Evolutionary conservation across 1,140 invertebrate species (phyloP).

Genomic region (Lepidurus arcticus): DNA sequence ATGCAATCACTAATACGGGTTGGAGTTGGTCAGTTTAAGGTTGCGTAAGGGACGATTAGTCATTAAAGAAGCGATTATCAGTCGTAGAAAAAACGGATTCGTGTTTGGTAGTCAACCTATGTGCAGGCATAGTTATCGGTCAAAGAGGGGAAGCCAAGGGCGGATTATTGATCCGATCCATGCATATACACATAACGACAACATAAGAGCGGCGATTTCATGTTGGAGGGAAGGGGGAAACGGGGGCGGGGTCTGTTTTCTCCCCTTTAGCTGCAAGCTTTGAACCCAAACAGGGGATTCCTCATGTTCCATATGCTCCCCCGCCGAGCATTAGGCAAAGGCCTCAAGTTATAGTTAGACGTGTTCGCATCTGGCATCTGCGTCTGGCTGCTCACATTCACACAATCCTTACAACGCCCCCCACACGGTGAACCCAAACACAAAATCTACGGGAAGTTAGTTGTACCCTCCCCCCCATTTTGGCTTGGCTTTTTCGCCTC

Average conservation of each 20-base stretch:
- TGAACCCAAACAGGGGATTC: not conserved
- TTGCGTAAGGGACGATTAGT: too few relatives aligned
- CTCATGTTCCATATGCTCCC: slow-evolving; percentile 21
- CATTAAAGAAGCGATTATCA: too few relatives aligned
- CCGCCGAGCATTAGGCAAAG: slow-evolving; percentile 14
- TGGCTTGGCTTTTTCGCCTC: not conserved
- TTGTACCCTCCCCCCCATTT: not conserved
- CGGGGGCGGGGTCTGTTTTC: not conserved
- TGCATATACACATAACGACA: not conserved
- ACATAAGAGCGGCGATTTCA: not conserved
- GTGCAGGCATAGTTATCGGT: too few relatives aligned
- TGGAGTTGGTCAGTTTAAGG: too few relatives aligned
- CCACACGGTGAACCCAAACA: slow-evolving; percentile 13
- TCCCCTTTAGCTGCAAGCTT: slow-evolving; percentile 17
- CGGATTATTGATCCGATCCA: not conserved
- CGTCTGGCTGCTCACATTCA: slow-evolving; percentile 17
- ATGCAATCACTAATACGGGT: too few relatives aligned
- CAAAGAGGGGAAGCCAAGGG: not conserved
- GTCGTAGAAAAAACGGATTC: too few relatives aligned
- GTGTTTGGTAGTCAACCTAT: too few relatives aligned
- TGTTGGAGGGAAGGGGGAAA: not conserved
- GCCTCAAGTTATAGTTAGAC: slow-evolving; percentile 17
- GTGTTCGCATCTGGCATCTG: slow-evolving; percentile 17
- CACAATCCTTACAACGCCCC: slow-evolving; percentile 18
- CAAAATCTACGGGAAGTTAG: slow-evolving; percentile 1